Base-by-base conservation (phyloP, 1,140 invertebrate genomes). In the Catajapyx aquilonaris region DNA sequence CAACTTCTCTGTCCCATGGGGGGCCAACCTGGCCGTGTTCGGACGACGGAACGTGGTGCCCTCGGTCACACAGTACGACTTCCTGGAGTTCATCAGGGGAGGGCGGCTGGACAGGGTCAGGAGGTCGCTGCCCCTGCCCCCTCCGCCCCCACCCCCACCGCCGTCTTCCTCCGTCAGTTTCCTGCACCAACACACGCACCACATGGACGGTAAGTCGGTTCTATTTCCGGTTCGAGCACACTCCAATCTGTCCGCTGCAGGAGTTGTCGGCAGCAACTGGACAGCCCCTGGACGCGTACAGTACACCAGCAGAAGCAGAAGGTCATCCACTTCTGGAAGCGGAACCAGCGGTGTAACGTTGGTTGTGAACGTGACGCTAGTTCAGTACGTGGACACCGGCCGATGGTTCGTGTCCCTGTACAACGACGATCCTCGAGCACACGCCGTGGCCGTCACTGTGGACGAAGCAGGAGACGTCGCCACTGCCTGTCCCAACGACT, bases 341-440 rank as follows among this genome's bases (percentile, higher is more conserved):
- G n/a, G n/a, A n/a, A n/a, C n/a, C n/a, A n/a, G n/a, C n/a, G n/a
- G n/a, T n/a, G n/a, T n/a, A n/a, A n/a, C n/a, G n/a, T n/a, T n/a
- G 67, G 64, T 73, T 54, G 76, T 81, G 17, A 83, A 84, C 53
- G 77, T 85, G 10, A 81, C 76, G 37, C 63, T 88, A 38, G 59
- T 86, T 31, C 78, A 90, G 52, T 86, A 85, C 55, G 60, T 96
- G 41, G 85, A 93, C 52, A 79, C 78, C 10, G 91, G 91, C 4
- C 68, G 79, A 39, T 95, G 88, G 91, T 96, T 88, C 61, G 65
- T 96, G 21, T 84, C 84, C 3, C 69, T 95, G 39, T 95, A 93
- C 58, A 96, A 96, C 59, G 91, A 96, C 54, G 84, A 86, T 51
- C 60, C 85, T 5, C 69, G 80, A 43, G 67, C 81, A 15, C 76